Percentiles rank a stretch among this genome's conserved stretches.
Evolutionary conservation across 1,140 invertebrate species (phyloP).

Genomic region (Eurosta solidaginis): DNA sequence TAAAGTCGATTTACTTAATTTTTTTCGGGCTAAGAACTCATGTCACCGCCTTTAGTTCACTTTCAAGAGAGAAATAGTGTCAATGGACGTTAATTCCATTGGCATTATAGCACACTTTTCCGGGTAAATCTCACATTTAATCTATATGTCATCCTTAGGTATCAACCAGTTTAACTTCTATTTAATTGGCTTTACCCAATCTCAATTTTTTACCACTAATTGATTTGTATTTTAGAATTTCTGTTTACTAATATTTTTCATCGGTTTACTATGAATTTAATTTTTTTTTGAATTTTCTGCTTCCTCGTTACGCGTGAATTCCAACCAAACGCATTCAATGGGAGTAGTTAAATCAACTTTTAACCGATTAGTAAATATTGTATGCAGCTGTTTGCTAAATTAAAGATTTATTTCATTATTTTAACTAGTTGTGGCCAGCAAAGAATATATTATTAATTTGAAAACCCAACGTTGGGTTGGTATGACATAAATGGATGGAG

Average conservation of each 20-base stretch:
- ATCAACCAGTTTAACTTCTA: neutral
- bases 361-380: conserved; percentile 6
- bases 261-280: neutral
- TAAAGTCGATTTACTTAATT: too few species aligned
- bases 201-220: neutral
- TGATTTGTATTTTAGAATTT: neutral
- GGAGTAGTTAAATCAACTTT: too few species aligned
- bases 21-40: too few species aligned
- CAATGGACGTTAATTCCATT: too few species aligned
- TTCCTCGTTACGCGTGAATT: neutral
- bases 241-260: neutral
- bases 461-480: too few species aligned
- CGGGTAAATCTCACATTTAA: too few species aligned
- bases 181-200: neutral
- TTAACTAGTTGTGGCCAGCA: neutral
- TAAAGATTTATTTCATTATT: neutral
- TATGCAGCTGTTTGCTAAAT: neutral
- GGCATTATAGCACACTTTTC: too few species aligned
- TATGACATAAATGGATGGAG: too few species aligned
- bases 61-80: too few species aligned
- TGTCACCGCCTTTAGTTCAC: too few species aligned
- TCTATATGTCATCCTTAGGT: too few species aligned
- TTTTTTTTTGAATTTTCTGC: neutral
- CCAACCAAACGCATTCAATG: neutral
- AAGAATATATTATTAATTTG: neutral